Evolutionary conservation across 2,797 vertebrate species (phyloP), one percentile per base, ranked within the genome.

Genomic region (Rhynchotus rufescens): DNA sequence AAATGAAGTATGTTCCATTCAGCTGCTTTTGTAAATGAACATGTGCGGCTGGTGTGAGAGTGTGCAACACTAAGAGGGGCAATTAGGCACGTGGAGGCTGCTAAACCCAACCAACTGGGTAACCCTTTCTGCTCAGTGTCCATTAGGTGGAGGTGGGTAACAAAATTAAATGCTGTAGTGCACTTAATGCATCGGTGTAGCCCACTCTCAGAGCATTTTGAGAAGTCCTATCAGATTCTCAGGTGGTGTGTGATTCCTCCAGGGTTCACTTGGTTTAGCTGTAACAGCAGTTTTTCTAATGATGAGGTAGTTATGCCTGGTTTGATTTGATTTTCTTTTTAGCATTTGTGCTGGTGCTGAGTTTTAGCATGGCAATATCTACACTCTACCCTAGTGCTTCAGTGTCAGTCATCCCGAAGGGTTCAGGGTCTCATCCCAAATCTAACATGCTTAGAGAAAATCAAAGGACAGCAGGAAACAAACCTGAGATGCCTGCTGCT

Each of bases 281-380:
- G 30, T 30, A 77, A 38, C 6, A n/a, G 14, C n/a, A 66, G 1
- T 81, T 86, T 86, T 84, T 62, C 28, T 32, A 54, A 51, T 14
- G 9, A 4, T 16, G 5, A 2, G 0, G 13, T 44, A 13, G 21
- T 6, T 79, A 14, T 77, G 15, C 4, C 34, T 36, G 2, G 1
- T 49, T 82, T 86, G 8, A 8, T 84, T 84, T 73, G 34, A 3
- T 76, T 91, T 26, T 36, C 65, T 88, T 47, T 84, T 52, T 54
- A 23, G 7, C 2, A 20, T 3, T 66, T 23, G 10, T 72, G 44
- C 12, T 81, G 78, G 8, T 3, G 1, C 38, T 57, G 61, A 38
- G 10, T 45, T 77, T 34, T 62, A 32, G 14, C 28, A 47, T 9
- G 17, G 42, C 19, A 12, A 10, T 25, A 62, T 34, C 17, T 23